phyloP scores from a whole-genome alignment of 2,113 vertebrate genomes.

The Cyprinodon brontotheroides region DNA sequence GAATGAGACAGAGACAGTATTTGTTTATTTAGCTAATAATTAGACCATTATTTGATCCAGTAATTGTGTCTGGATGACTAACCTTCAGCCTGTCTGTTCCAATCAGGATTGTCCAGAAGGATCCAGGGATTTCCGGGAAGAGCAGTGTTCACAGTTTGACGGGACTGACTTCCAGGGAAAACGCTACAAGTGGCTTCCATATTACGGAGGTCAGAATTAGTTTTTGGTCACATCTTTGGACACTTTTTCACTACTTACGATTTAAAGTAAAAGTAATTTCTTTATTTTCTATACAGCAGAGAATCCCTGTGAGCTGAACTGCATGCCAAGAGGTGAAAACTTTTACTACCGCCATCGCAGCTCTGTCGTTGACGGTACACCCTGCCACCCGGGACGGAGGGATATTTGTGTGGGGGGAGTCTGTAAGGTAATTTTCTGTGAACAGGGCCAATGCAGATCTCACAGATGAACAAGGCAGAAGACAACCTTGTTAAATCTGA shows the following conservation, averaged over 20 bases:
- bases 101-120: slow-evolving; percentile 88
- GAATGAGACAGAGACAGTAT: no score
- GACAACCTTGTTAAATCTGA: neutral
- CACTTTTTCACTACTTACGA: neutral
- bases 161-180: slow-evolving; percentile 88
- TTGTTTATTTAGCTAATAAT: neutral
- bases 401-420: slow-evolving; percentile 90
- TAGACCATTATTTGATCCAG: neutral
- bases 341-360: slow-evolving; percentile 91
- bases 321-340: slow-evolving; percentile 94
- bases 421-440: slow-evolving; percentile 82
- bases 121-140: slow-evolving; percentile 88
- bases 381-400: slow-evolving; percentile 87
- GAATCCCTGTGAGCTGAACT: slow-evolving; percentile 95
- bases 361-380: slow-evolving; percentile 88
- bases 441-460: neutral
- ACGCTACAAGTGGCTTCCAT: slow-evolving; percentile 90
- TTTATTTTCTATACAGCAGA: slow-evolving; percentile 75
- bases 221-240: no score
- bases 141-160: slow-evolving; percentile 92
- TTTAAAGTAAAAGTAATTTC: neutral
- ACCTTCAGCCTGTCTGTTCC: neutral
- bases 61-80: neutral
- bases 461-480: neutral
- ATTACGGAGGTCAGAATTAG: slow-evolving; percentile 86